Conservation (phyloP, 1,140 invertebrate species). For the Aphelinus atriplicis region DNA sequence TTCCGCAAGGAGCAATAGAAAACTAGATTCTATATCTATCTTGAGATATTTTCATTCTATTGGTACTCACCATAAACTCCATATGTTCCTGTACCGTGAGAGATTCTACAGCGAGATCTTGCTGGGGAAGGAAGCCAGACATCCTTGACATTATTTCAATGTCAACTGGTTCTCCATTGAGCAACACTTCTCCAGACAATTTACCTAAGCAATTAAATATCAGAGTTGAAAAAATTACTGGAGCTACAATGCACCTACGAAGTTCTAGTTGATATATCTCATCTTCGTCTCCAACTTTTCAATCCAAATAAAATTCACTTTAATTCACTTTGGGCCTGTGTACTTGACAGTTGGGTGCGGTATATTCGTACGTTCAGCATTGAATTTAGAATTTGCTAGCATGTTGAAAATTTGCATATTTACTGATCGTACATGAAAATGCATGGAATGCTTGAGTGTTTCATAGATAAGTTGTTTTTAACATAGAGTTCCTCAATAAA, state of each 20-base stretch:
- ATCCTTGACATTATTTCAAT: conserved; percentile 73
- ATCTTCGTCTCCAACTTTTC: background rate
- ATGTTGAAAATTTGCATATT: too few species aligned
- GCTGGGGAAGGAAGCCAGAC: conserved; percentile 79
- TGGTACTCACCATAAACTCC: conserved; percentile 75
- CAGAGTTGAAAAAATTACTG: background rate
- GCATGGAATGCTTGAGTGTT: too few species aligned
- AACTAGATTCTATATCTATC: conserved; percentile 24
- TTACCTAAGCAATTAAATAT: conserved; percentile 55
- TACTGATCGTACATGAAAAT: too few species aligned
- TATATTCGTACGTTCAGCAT: too few species aligned
- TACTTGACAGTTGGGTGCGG: too few species aligned
- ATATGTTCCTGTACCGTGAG: conserved; percentile 79
- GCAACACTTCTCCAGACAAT: conserved; percentile 72
- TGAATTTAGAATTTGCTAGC: too few species aligned
- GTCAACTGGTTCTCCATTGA: conserved; percentile 73
- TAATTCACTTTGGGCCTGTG: background rate
- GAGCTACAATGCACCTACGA: background rate
- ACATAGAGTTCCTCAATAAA: too few species aligned
- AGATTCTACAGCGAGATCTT: conserved; percentile 74
- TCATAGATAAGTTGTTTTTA: too few species aligned
- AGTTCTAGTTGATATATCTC: conserved; percentile 10
- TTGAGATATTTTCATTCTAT: background rate
- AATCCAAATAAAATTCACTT: conserved; percentile 6
- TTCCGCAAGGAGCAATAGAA: conserved; percentile 1